Percentiles rank a stretch among this genome's conserved stretches.
Conservation (phyloP, 2,888 invertebrate genomes). For the Parelbella ahira region DNA sequence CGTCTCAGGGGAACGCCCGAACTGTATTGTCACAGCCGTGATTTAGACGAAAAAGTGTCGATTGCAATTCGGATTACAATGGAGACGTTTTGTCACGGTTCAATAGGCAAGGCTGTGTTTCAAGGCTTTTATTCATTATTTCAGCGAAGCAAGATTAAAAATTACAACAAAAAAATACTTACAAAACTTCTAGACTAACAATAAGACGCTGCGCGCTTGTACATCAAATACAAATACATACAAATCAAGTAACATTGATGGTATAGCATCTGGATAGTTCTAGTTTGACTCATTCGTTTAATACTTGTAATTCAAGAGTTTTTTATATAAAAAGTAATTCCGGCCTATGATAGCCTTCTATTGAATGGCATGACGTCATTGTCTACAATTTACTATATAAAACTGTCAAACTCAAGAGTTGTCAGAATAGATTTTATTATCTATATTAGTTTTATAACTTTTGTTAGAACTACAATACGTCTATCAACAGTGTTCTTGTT, state of each 20-base stretch:
- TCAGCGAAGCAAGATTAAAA: constrained; percentile 18
- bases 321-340: constrained; percentile 28
- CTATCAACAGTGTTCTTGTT: too few species aligned
- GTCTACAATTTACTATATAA: not conserved
- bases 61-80: constrained; percentile 28
- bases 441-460: too few species aligned
- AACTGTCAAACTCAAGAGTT: too few species aligned
- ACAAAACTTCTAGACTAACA: constrained; percentile 36
- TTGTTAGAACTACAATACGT: too few species aligned
- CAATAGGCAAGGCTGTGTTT: constrained; percentile 39
- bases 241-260: too few species aligned
- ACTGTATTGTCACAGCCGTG: constrained; percentile 3
- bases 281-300: constrained; percentile 32
- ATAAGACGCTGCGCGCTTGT: constrained; percentile 24
- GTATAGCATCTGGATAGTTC: constrained; percentile 25
- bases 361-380: constrained; percentile 29
- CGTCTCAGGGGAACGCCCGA: constrained; percentile 23
- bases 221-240: too few species aligned
- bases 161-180: constrained; percentile 33
- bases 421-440: too few species aligned
- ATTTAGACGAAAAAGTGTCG: constrained; percentile 21
- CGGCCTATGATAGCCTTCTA: constrained; percentile 29
- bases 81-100: constrained; percentile 36
- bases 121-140: constrained; percentile 31
- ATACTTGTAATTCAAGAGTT: constrained; percentile 32